Conservation (phyloP, 2,113 vertebrate genomes). For the Paedocypris sp. region DNA sequence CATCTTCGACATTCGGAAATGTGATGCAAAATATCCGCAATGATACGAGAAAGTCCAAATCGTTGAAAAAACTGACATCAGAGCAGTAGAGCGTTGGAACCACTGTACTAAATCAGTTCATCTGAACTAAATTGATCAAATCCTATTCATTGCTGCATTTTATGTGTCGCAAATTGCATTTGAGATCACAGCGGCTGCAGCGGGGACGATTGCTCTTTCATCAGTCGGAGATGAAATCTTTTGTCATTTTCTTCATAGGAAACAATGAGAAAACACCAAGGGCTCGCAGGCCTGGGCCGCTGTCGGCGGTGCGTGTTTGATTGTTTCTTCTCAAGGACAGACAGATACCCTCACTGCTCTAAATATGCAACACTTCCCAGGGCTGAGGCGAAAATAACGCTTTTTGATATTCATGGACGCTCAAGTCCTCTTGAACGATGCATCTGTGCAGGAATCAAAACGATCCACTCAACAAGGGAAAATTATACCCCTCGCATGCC, state of each 20-base stretch:
- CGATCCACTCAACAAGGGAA: constrained; percentile 3
- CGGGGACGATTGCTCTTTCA: constrained; percentile 2
- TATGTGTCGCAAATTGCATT: neutral
- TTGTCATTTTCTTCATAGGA: constrained; percentile 18
- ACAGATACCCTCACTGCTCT: constrained; percentile 27
- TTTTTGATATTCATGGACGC: constrained; percentile 23
- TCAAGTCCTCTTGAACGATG: constrained; percentile 4
- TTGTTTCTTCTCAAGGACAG: constrained; percentile 31
- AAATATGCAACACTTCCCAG: constrained; percentile 39
- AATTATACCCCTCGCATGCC: constrained; percentile 6
- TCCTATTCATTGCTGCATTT: neutral
- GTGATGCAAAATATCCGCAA: neutral
- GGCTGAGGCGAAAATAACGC: constrained; percentile 14
- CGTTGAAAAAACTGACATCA: too few relatives aligned
- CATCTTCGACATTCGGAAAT: neutral
- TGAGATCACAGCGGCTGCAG: neutral
- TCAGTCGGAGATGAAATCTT: constrained; percentile 13
- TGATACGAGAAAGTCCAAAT: neutral
- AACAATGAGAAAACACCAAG: neutral
- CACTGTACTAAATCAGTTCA: neutral
- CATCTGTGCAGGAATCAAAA: constrained; percentile 1
- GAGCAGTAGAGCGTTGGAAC: too few relatives aligned
- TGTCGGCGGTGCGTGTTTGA: constrained; percentile 24
- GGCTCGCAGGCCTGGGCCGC: constrained; percentile 8
- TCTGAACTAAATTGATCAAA: neutral